Evolutionary conservation across 1,140 invertebrate genomes (phyloP).

Genomic region (Trypoxylus dichotomus): DNA sequence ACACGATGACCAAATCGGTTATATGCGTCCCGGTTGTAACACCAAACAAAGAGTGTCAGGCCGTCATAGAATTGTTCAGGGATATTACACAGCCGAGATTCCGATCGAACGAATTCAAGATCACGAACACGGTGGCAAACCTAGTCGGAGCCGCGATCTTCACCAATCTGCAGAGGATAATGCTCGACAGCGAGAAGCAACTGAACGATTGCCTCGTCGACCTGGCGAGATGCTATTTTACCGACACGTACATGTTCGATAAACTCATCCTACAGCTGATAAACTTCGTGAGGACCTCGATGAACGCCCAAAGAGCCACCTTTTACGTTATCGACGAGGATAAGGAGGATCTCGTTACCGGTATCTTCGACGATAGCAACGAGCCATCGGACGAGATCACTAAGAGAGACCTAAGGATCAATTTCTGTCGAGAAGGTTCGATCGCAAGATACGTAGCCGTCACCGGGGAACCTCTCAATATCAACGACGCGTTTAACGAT

Average conservation of each 20-base stretch:
- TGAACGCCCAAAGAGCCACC: slow-evolving; percentile 54
- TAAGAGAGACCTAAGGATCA: slow-evolving; percentile 54
- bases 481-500: slow-evolving; percentile 55
- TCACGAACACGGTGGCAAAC: slow-evolving; percentile 51
- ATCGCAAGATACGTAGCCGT: slow-evolving; percentile 53
- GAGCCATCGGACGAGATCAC: slow-evolving; percentile 39
- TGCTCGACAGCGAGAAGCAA: slow-evolving; percentile 52
- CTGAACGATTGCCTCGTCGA: slow-evolving; percentile 53
- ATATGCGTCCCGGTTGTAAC: slow-evolving; percentile 56
- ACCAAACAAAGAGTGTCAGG: slow-evolving; percentile 54
- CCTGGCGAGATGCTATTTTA: slow-evolving; percentile 56
- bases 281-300: slow-evolving; percentile 55
- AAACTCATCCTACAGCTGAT: slow-evolving; percentile 42
- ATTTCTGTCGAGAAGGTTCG: slow-evolving; percentile 48
- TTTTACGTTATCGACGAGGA: slow-evolving; percentile 55
- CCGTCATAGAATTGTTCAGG: slow-evolving; percentile 56
- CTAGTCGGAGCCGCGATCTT: slow-evolving; percentile 58
- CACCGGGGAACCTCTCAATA: slow-evolving; percentile 51
- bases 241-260: slow-evolving; percentile 54
- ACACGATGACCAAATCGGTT: slow-evolving; percentile 50
- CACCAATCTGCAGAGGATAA: slow-evolving; percentile 53
- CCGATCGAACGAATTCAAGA: slow-evolving; percentile 34
- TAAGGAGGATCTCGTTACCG: slow-evolving; percentile 48
- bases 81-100: slow-evolving; percentile 43
- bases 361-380: slow-evolving; percentile 57